phyloP scores from a whole-genome alignment of 2,113 vertebrate genomes.

The Hippocampus mohnikei region DNA sequence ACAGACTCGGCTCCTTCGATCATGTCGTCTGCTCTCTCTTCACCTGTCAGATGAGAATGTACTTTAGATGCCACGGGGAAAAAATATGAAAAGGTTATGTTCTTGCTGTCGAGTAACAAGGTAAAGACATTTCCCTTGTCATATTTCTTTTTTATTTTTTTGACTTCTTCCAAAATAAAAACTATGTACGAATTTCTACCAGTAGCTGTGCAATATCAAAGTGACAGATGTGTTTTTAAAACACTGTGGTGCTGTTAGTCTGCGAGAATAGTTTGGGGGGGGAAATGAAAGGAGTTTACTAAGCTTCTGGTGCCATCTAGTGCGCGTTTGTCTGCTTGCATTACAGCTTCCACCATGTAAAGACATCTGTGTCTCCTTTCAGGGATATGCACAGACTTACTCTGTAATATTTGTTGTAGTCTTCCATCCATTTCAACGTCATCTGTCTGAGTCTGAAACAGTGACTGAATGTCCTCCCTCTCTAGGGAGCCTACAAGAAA shows the following conservation, averaged over 20 bases:
- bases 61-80: slow-evolving; percentile 9
- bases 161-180: not conserved
- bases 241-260: not conserved
- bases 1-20: slow-evolving; percentile 28
- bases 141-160: not conserved
- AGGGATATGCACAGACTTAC: slow-evolving; percentile 35
- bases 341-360: not conserved
- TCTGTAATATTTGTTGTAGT: slow-evolving; percentile 23
- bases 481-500: slow-evolving; percentile 41
- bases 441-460: slow-evolving; percentile 79
- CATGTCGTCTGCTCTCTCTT: slow-evolving; percentile 18
- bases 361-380: not conserved
- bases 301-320: slow-evolving; percentile 53
- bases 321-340: not conserved
- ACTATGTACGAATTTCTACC: not conserved
- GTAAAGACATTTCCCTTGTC: not conserved
- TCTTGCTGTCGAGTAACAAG: not conserved
- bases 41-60: slow-evolving; percentile 34
- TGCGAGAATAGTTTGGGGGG: no score
- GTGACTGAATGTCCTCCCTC: slow-evolving; percentile 49
- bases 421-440: slow-evolving; percentile 61
- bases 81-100: slow-evolving; percentile 6
- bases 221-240: not conserved
- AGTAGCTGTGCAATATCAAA: not conserved
- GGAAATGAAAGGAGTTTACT: slow-evolving; percentile 3